A percentile compares a stretch with the other conserved stretches of the same genome.
These are phyloP conservation scores for Pseudomugil tenellus DNA, from an alignment of 2,797 vertebrate genomes.

Conservation along the genomic window DNA sequence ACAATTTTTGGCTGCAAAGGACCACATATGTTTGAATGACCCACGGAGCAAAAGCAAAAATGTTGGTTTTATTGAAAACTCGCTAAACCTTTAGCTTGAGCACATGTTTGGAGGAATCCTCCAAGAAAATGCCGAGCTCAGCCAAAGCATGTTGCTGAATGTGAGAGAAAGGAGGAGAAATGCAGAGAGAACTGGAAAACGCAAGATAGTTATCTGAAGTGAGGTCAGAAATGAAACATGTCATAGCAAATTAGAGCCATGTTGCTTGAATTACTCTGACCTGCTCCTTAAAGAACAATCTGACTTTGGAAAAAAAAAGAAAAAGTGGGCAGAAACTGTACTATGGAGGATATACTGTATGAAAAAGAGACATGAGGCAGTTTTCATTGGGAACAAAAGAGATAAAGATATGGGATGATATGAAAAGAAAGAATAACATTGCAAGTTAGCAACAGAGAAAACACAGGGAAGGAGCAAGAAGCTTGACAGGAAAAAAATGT, in stretches of 20 bases:
- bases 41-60: slow-evolving; percentile 74
- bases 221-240: slow-evolving; percentile 88
- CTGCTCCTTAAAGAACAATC: slow-evolving; percentile 73
- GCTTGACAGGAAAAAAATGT: slow-evolving; percentile 72
- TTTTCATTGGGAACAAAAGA: slow-evolving; percentile 56
- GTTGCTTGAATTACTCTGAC: slow-evolving; percentile 84
- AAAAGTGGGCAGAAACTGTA: slow-evolving; percentile 47
- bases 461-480: slow-evolving; percentile 45
- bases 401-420: slow-evolving; percentile 61
- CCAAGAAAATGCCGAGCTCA: slow-evolving; percentile 69
- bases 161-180: slow-evolving; percentile 57
- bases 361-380: slow-evolving; percentile 32
- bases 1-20: slow-evolving; percentile 40
- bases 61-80: slow-evolving; percentile 65
- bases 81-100: slow-evolving; percentile 69
- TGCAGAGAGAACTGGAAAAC: slow-evolving; percentile 59
- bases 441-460: slow-evolving; percentile 56
- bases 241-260: slow-evolving; percentile 87
- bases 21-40: slow-evolving; percentile 63
- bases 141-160: slow-evolving; percentile 58
- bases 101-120: slow-evolving; percentile 66
- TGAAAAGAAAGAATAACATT: slow-evolving; percentile 67
- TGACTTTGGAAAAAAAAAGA: slow-evolving; percentile 41
- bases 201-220: slow-evolving; percentile 85
- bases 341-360: slow-evolving; percentile 34